These are phyloP conservation scores for Anolis apletophallus DNA, from an alignment of 2,797 vertebrate genomes.

Conservation along the genomic window DNA sequence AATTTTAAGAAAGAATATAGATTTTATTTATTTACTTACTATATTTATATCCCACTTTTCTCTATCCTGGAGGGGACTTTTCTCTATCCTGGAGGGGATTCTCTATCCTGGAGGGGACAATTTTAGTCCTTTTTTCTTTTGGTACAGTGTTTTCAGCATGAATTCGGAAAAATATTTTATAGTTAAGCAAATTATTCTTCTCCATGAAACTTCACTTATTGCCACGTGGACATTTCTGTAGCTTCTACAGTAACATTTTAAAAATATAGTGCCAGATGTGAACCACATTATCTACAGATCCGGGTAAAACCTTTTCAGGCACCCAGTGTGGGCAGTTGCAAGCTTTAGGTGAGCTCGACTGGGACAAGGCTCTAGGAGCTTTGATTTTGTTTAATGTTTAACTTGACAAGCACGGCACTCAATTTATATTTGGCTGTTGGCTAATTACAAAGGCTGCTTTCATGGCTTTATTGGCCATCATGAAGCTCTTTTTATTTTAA, in stretches of 20 bases:
- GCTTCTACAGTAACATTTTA: constrained; percentile 14
- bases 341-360: constrained; percentile 67
- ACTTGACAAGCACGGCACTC: constrained; percentile 66
- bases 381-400: constrained; percentile 80
- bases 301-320: constrained; percentile 23
- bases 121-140: background rate
- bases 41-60: too few species aligned
- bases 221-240: constrained; percentile 16
- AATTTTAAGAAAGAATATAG: background rate
- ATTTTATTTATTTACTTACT: too few species aligned
- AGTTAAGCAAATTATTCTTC: background rate
- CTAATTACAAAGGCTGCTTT: constrained; percentile 71
- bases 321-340: constrained; percentile 52
- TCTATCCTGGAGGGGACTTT: too few species aligned
- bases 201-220: background rate
- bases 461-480: constrained; percentile 71
- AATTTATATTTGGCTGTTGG: constrained; percentile 74
- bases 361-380: constrained; percentile 66
- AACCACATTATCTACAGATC: constrained; percentile 39
- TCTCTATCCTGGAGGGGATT: too few species aligned
- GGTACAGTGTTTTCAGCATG: background rate
- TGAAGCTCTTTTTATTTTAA: constrained; percentile 68
- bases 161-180: background rate
- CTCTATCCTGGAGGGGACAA: too few species aligned
- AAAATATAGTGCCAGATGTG: constrained; percentile 22